Conservation (phyloP, 1,140 invertebrate genomes). For the Diorhabda elongata region DNA sequence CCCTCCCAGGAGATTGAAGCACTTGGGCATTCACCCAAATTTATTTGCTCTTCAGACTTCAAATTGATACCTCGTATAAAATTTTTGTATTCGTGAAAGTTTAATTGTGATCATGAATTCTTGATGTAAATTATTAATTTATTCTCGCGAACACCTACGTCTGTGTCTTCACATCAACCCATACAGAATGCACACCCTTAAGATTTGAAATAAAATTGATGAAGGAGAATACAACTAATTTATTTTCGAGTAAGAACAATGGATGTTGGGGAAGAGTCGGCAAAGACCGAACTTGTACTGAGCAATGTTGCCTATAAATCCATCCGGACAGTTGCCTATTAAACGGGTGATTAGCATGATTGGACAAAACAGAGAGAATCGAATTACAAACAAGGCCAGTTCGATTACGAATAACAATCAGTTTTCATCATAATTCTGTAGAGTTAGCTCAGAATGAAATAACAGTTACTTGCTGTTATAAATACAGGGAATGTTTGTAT, state of each 20-base stretch:
- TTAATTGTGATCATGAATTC: too few species aligned
- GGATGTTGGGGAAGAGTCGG: neutral
- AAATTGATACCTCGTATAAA: too few species aligned
- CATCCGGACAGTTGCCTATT: slow-evolving; percentile 12
- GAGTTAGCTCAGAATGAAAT: too few species aligned
- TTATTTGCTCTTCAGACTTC: too few species aligned
- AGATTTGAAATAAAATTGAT: neutral
- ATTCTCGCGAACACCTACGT: neutral
- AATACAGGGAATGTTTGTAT: too few species aligned
- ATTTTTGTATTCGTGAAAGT: too few species aligned
- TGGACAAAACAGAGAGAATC: slow-evolving; percentile 9
- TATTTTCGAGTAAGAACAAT: slow-evolving; percentile 8
- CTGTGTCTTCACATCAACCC: neutral
- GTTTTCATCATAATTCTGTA: slow-evolving; percentile 3
- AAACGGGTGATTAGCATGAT: slow-evolving; percentile 13
- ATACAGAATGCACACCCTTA: neutral
- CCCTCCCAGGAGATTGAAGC: too few species aligned
- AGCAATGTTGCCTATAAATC: slow-evolving; percentile 10
- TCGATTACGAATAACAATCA: slow-evolving; percentile 10
- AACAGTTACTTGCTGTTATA: too few species aligned
- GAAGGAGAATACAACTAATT: slow-evolving; percentile 1
- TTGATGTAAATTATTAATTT: too few species aligned
- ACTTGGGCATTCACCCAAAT: too few species aligned
- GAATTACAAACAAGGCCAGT: slow-evolving; percentile 15
- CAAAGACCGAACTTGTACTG: neutral